A percentile compares a stretch with the other conserved stretches of the same genome.
Conservation (phyloP, 2,113 vertebrate genomes). For the Atlantisia rogersi region DNA sequence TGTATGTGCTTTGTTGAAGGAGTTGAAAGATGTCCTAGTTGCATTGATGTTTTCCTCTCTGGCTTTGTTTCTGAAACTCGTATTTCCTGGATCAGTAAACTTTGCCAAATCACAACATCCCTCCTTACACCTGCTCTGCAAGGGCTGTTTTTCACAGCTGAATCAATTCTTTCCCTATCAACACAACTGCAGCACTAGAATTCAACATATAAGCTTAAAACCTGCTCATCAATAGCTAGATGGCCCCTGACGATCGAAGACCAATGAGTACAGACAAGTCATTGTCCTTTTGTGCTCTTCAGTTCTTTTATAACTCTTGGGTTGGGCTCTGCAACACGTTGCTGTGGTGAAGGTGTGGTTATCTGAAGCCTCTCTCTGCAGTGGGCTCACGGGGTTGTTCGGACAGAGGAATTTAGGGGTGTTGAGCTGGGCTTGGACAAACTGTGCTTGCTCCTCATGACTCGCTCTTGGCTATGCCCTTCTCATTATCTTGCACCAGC, state of each 20-base stretch:
- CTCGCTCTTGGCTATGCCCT: neutral
- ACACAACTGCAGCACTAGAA: neutral
- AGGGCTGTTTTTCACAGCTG: neutral
- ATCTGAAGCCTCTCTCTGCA: neutral
- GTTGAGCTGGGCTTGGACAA: neutral
- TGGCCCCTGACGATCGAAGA: accelerated
- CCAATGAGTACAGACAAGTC: neutral
- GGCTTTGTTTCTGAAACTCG: neutral
- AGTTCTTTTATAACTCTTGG: neutral
- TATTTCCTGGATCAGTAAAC: neutral
- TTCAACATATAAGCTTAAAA: neutral
- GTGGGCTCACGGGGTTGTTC: neutral
- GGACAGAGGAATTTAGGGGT: neutral
- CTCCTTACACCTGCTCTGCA: neutral
- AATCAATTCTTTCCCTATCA: neutral
- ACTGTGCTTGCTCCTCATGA: neutral
- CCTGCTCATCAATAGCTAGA: neutral
- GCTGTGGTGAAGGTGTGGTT: neutral
- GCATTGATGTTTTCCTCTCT: neutral
- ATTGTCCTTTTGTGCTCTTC: neutral
- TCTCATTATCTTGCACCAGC: neutral
- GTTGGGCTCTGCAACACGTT: neutral
- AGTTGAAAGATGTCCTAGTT: neutral
- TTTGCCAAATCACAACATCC: neutral
- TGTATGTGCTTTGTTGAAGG: neutral